A percentile compares a stretch with the other conserved stretches of the same genome.
These are phyloP conservation scores for Trematomus loennbergii DNA, from an alignment of 2,113 vertebrate genomes.

Conservation along the genomic window DNA sequence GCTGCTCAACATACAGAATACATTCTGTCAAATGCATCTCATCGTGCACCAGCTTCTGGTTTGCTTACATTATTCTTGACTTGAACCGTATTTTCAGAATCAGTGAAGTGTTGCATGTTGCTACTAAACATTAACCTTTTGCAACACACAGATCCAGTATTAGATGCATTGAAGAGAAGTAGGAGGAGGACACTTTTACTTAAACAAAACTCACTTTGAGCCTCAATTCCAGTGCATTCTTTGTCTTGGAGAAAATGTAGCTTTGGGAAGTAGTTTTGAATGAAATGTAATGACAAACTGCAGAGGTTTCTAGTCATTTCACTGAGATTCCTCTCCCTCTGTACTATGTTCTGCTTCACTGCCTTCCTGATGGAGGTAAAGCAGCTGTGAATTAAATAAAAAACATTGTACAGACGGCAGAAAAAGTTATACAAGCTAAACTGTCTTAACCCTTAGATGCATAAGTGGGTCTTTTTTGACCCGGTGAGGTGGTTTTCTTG, in stretches of 20 bases:
- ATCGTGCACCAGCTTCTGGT: conserved; percentile 59
- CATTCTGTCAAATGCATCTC: conserved; percentile 69
- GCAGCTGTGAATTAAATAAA: background rate
- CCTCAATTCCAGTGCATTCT: no score
- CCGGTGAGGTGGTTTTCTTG: no score
- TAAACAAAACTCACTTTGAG: no score
- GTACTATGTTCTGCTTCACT: background rate
- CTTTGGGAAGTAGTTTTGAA: background rate
- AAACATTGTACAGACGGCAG: no score
- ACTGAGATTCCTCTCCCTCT: conserved; percentile 12
- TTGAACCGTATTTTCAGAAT: no score
- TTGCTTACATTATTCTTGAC: conserved; percentile 50
- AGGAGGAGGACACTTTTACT: background rate
- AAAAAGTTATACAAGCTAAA: background rate
- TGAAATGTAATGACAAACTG: background rate
- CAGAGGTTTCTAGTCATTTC: background rate
- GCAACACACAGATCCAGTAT: background rate
- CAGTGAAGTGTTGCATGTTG: conserved; percentile 36
- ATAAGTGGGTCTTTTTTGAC: no score
- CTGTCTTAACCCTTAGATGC: background rate
- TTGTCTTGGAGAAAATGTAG: no score
- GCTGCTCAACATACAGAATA: conserved; percentile 79
- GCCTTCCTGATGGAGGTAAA: conserved; percentile 15
- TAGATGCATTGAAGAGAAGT: background rate
- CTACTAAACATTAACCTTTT: conserved; percentile 19